Evolutionary conservation across 2,113 vertebrate species (phyloP).

Genomic region (Haliaeetus leucogaster): DNA sequence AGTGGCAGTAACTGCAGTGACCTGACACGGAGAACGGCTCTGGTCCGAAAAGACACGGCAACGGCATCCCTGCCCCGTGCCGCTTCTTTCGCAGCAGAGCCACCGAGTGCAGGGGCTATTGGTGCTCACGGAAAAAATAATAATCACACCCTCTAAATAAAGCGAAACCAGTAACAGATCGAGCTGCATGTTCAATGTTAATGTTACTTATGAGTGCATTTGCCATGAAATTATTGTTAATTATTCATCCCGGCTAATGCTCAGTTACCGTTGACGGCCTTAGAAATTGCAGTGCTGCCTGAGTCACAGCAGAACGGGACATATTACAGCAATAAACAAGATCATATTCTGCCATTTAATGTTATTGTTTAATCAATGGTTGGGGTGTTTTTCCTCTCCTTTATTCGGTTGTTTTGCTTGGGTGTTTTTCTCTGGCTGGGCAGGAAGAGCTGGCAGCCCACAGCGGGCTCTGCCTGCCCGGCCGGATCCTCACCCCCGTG

Average conservation of each 20-base stretch:
- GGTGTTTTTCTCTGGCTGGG: background rate
- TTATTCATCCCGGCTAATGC: conserved; percentile 45
- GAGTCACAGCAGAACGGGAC: background rate
- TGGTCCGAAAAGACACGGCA: rapidly evolving
- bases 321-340: background rate
- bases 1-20: background rate
- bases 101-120: background rate
- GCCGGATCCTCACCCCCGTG: background rate
- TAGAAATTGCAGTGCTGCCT: background rate
- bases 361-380: conserved; percentile 43
- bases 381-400: conserved; percentile 10
- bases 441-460: background rate
- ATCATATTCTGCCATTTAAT: conserved; percentile 25
- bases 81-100: background rate
- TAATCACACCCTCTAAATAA: background rate
- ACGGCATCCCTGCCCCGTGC: background rate
- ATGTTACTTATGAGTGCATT: conserved; percentile 17
- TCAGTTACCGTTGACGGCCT: background rate
- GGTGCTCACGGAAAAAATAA: background rate
- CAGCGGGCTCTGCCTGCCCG: background rate
- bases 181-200: background rate
- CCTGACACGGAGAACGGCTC: background rate
- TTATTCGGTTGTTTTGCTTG: background rate
- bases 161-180: background rate
- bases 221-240: conserved; percentile 46